A percentile compares a stretch with the other conserved stretches of the same genome.
Evolutionary conservation across 2,797 vertebrate genomes (phyloP).

Genomic region (Nyctibius grandis): DNA sequence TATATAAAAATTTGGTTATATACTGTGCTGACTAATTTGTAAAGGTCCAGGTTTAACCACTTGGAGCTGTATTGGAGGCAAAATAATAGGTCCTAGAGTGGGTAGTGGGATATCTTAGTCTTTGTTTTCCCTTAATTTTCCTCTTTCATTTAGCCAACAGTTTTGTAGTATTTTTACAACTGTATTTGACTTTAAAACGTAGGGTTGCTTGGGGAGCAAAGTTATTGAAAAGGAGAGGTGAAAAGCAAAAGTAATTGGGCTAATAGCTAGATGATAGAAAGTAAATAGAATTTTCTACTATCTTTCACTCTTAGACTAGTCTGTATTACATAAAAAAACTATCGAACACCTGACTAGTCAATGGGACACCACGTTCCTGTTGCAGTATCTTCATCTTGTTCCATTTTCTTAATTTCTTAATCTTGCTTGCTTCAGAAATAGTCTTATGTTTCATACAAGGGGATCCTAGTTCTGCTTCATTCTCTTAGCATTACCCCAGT

Average conservation of each 20-base stretch:
- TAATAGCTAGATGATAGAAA: background rate
- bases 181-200: background rate
- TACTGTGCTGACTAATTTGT: background rate
- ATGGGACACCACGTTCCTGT: background rate
- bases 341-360: background rate
- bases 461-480: background rate
- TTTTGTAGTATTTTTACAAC: background rate
- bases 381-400: background rate
- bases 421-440: background rate
- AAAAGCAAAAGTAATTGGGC: background rate
- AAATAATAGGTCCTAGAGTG: background rate
- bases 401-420: background rate
- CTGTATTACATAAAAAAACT: background rate
- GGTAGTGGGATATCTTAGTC: background rate
- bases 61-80: background rate
- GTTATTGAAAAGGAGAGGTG: background rate
- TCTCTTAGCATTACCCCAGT: background rate
- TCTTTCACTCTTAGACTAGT: background rate
- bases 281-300: background rate
- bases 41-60: background rate
- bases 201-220: background rate
- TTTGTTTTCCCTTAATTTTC: background rate
- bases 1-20: background rate
- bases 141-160: background rate
- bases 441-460: background rate